phyloP scores from a whole-genome alignment of 2,888 invertebrate species.

The Nyleta sp. region DNA sequence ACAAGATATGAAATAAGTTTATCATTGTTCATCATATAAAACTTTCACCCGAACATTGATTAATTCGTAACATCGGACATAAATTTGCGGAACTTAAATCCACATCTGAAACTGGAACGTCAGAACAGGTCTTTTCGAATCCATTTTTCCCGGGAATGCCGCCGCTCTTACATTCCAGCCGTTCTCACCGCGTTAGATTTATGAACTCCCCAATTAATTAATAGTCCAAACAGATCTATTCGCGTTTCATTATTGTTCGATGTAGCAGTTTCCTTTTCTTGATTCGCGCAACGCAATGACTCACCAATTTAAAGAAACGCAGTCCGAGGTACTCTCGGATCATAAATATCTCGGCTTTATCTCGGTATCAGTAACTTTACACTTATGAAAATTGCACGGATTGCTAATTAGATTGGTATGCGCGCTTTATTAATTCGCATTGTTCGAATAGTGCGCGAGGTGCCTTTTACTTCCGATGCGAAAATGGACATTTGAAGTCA shows the following conservation, averaged over 20 bases:
- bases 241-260: slow-evolving; percentile 27
- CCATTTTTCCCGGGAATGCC: not conserved
- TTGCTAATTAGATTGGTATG: slow-evolving; percentile 59
- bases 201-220: slow-evolving; percentile 39
- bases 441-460: slow-evolving; percentile 1
- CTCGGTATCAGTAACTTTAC: slow-evolving; percentile 41
- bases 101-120: not conserved
- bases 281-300: slow-evolving; percentile 44
- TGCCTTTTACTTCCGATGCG: slow-evolving; percentile 32
- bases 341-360: slow-evolving; percentile 42
- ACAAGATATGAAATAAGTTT: too few species aligned
- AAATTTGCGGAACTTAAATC: slow-evolving; percentile 4
- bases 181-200: slow-evolving; percentile 32
- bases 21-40: slow-evolving; percentile 11
- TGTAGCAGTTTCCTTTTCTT: slow-evolving; percentile 43
- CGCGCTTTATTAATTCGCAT: slow-evolving; percentile 28
- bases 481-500: too few species aligned
- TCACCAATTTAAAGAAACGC: slow-evolving; percentile 53
- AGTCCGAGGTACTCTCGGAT: slow-evolving; percentile 15
- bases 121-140: slow-evolving; percentile 10
- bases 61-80: not conserved
- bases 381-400: slow-evolving; percentile 43
- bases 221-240: slow-evolving; percentile 34
- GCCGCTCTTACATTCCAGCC: slow-evolving; percentile 17
- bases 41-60: not conserved